A percentile compares a stretch with the other conserved stretches of the same genome.
phyloP scores from a whole-genome alignment of 2,113 vertebrate genomes.

The Oncorhynchus gorbuscha region DNA sequence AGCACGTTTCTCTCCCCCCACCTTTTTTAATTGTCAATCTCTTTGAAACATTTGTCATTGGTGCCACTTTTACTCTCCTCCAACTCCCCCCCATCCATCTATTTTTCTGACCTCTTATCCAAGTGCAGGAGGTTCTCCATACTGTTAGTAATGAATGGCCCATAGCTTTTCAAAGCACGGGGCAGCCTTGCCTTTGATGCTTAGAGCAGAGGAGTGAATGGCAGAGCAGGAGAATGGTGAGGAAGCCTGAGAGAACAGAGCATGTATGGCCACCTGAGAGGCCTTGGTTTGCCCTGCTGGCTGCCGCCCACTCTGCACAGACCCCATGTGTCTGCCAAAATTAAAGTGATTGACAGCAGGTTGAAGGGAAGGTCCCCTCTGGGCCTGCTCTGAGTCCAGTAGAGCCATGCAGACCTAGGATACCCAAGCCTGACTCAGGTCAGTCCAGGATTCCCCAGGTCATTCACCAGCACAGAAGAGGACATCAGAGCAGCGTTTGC shows the following conservation, averaged over 20 bases:
- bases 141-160: conserved; percentile 51
- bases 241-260: conserved; percentile 13
- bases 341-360: conserved; percentile 40
- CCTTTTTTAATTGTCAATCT: background rate
- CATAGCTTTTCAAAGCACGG: conserved; percentile 30
- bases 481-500: conserved; percentile 3
- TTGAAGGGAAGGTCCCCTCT: conserved; percentile 41
- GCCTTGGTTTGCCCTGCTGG: conserved; percentile 19
- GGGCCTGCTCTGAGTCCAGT: conserved; percentile 31
- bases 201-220: conserved; percentile 45
- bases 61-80: conserved; percentile 50
- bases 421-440: background rate
- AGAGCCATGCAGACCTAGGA: background rate
- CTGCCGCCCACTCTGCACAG: conserved; percentile 16
- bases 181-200: conserved; percentile 51
- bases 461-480: conserved; percentile 3
- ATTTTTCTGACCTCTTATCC: conserved; percentile 56
- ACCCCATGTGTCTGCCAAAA: conserved; percentile 39
- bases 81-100: conserved; percentile 23
- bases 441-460: background rate
- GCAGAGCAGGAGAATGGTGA: conserved; percentile 43
- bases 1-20: conserved; percentile 34
- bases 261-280: conserved; percentile 28
- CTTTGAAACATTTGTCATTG: conserved; percentile 46
- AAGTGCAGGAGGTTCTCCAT: conserved; percentile 46